Base-by-base conservation (phyloP, 2,888 invertebrate genomes). In the Drosophila multiciliata region DNA sequence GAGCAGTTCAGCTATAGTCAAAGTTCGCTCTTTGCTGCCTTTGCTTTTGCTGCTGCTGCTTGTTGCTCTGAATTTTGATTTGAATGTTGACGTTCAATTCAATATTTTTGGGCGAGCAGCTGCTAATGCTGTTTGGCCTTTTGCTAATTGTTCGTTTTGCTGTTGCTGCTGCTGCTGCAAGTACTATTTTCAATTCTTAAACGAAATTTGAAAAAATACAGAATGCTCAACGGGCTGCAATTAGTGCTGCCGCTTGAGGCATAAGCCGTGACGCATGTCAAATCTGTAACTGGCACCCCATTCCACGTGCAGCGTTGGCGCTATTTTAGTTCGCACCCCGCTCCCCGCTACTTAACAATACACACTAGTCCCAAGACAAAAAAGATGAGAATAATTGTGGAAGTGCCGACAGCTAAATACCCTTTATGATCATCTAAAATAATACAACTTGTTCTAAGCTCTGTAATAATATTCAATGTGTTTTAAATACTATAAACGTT, bases 31-130 rank as follows among this genome's bases (percentile, higher is more conserved):
- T 80, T 73, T 48, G 59, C 61, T 52, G 72, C 45, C 42, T 42
- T 42, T 45, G 20, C 23, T 45, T 23, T n/a, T 17, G 53, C 32
- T 32, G 45, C 32, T 32, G 45, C 26, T 45, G 45, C 45, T 23
- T 45, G n/a, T 65, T 64, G 74, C 78, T 78, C 78, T 80, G 80
- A 68, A 80, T 80, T 77, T 66, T 57, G 58, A 69, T 60, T 75
- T 72, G 62, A 53, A 66, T 78, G 23, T 45, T 55, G 55, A 55
- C 38, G 55, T 76, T 65, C 68, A 62, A 78, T 85, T 87, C 75
- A 83, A 84, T 80, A 88, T 75, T 85, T 70, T 68, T 48, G 76
- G 59, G 72, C 76, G 57, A 80, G 77, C 80, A 75, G 78, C 78
- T 62, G 80, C 65, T 72, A 71, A 75, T 62, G 80, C 62, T 50